Evolutionary conservation across 2,888 invertebrate genomes (phyloP), one percentile per base, ranked within the genome.

Genomic region (Ophonus ardosiacus): DNA sequence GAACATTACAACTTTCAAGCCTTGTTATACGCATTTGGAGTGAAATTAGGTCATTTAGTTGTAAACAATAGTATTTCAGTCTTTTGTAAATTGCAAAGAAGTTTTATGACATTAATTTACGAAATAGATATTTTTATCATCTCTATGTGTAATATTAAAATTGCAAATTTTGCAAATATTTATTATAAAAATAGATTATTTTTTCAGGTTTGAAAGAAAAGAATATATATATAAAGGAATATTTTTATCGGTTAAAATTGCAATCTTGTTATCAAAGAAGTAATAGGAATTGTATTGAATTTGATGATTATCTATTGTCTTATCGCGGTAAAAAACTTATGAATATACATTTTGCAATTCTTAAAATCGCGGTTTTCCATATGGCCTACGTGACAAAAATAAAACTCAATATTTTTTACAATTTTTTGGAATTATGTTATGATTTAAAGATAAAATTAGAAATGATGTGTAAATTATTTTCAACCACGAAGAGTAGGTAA

Each of bases 41-140:
- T 18, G 21, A 21, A 63, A 21, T 63, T 63, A 63, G 63, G 63
- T 63, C 63, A 63, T 63, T 18, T 21, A 63, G 6, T 24, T 24
- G 24, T 63, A 63, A 63, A 63, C 63, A 63, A 63, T 63, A 63
- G 18, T 63, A 63, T 63, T 63, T 63, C 21, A 63, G 63, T 18
- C 63, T 10, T 10, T 63, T 13, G 21, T 61, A 63, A 63, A 63
- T 13, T 63, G 1, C 8, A 59, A 17, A 31, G 4, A 5, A 31
- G 1, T 31, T 31, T 31, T 31, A 31, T 31, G 31, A 31, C 31
- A 31, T 31, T 31, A 31, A 31, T 31, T 31, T 31, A 31, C 31
- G 31, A 31, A 31, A 31, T 31, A 31, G 31, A 31, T 31, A 31
- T 31, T 21, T 21, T 21, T 21, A 21, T 21, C 3, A 21, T 21